Base-by-base conservation (phyloP, 2,113 vertebrate species). In the Brachyhypopomus occidentalis region DNA sequence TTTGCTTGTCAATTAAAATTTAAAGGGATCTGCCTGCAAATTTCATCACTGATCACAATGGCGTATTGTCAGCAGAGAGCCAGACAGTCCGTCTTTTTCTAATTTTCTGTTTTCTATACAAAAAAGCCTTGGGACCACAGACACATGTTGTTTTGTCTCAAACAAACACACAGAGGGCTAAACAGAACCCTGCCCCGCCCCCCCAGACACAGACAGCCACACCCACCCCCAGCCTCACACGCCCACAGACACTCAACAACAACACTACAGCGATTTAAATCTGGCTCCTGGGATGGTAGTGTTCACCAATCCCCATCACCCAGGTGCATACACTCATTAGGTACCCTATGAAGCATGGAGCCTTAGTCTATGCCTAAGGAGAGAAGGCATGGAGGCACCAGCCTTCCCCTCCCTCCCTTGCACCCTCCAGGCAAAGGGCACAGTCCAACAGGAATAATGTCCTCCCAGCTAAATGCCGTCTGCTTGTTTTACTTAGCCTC, bases 401-500 rank as follows among this genome's bases (percentile, higher is more conserved):
- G 38, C 52, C 62, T 45, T 1, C 19, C 17, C 30, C 19, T 23
- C 23, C 14, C 25, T 55, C 4, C 63, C 17, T 36, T 3, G 63
- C 7, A 64, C 23, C 5, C 38, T 55, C 9, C 25, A 7, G 11
- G 30, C 48, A n/a, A 41, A 56, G 7, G 48, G 23, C 63, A 70
- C 67, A 30, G 30, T 69, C 48, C 48, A 78, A 67, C 30, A 67
- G 64, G 64, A 36, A 34, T 16, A 20, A 34, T 14, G 30, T 19
- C 64, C 64, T 67, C 30, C 5, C 30, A 67, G 27, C 27, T 60
- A 77, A 81, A 64, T 73, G 78, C 82, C 86, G 75, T 85, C 89
- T 88, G 74, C 81, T 81, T 83, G 60, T 84, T 89, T 89, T 88
- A 86, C 86, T 83, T 83, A 87, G 59, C 84, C 83, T 85, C 82